Percentiles rank a stretch among this genome's conserved stretches.
phyloP scores from a whole-genome alignment of 2,888 invertebrate species.

The Temnothorax ravouxi region DNA sequence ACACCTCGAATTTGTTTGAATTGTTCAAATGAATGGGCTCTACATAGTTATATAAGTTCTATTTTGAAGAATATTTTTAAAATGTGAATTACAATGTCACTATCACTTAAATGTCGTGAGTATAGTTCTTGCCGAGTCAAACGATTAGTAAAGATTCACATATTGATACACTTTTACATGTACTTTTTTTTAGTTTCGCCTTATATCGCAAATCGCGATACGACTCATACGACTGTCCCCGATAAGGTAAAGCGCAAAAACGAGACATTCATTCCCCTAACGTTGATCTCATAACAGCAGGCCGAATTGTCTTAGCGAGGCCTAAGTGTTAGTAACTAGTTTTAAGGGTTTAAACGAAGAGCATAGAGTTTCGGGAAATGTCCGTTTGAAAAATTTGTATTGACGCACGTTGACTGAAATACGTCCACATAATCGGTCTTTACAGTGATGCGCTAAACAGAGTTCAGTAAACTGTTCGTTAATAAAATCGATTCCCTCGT shows the following conservation, averaged over 20 bases:
- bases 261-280: slow-evolving; percentile 36
- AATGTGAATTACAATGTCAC: slow-evolving; percentile 12
- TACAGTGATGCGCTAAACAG: slow-evolving; percentile 44
- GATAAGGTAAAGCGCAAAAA: slow-evolving; percentile 20
- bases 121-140: slow-evolving; percentile 14
- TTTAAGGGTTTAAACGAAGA: slow-evolving; percentile 56
- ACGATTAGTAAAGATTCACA: slow-evolving; percentile 17
- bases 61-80: slow-evolving; percentile 9
- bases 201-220: slow-evolving; percentile 5
- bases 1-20: slow-evolving; percentile 47
- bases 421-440: slow-evolving; percentile 55
- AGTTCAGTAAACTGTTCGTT: slow-evolving; percentile 51
- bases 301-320: slow-evolving; percentile 73
- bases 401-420: slow-evolving; percentile 39
- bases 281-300: slow-evolving; percentile 53
- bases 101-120: neutral
- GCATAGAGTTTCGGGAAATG: slow-evolving; percentile 38
- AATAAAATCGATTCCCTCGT: slow-evolving; percentile 20
- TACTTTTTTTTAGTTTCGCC: slow-evolving; percentile 15
- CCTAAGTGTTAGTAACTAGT: slow-evolving; percentile 74
- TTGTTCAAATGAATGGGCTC: slow-evolving; percentile 30
- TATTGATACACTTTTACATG: slow-evolving; percentile 11
- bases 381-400: slow-evolving; percentile 43
- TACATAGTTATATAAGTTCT: neutral
- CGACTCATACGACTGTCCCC: slow-evolving; percentile 42